phyloP scores from a whole-genome alignment of 2,797 vertebrate species.

The Anomalospiza imberbis region DNA sequence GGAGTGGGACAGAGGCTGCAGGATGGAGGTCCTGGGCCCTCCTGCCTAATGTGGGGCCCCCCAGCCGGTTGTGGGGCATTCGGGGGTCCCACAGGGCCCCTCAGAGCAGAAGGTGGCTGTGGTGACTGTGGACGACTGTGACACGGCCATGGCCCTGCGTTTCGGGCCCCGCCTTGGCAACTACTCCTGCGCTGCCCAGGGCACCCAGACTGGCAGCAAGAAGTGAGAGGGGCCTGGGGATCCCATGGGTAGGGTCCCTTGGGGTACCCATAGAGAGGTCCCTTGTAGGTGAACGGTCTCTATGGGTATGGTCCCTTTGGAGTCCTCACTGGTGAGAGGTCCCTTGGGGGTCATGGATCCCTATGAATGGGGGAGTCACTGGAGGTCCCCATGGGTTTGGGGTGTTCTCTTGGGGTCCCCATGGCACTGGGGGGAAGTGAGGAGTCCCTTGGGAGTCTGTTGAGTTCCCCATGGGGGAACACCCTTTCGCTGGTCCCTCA shows the following conservation, averaged over 20 bases:
- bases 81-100: constrained; percentile 89
- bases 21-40: too few species aligned
- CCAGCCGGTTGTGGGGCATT: constrained; percentile 86
- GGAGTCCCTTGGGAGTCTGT: neutral
- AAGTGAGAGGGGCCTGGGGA: constrained; percentile 74
- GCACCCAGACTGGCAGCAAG: constrained; percentile 90
- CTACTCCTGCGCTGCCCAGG: constrained; percentile 91
- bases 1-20: neutral
- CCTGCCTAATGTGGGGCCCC: neutral
- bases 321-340: neutral
- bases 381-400: neutral
- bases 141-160: constrained; percentile 85
- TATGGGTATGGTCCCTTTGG: neutral
- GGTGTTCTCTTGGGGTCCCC: neutral
- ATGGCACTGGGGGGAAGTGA: neutral
- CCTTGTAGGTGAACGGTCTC: neutral
- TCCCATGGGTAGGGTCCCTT: neutral
- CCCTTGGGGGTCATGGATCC: neutral
- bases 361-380: neutral
- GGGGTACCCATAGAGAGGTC: neutral
- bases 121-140: constrained; percentile 90
- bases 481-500: neutral
- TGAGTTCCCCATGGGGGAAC: neutral
- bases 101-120: constrained; percentile 92
- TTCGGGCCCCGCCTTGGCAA: constrained; percentile 86